Conservation (phyloP, 2,888 invertebrate species). For the Slavum lentiscoides region DNA sequence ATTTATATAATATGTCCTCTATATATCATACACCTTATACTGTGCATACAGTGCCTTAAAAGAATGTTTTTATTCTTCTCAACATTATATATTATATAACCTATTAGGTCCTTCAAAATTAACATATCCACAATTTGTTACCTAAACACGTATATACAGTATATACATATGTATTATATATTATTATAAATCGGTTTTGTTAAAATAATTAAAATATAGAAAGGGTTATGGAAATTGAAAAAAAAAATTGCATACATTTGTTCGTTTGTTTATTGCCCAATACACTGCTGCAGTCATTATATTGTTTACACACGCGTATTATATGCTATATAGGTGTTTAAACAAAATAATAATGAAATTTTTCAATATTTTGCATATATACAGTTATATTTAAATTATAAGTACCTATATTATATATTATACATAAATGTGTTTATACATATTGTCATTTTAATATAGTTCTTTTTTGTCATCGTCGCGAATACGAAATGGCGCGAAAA, state of each 20-base stretch:
- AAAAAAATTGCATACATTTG: not conserved
- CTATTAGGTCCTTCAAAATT: slow-evolving; percentile 39
- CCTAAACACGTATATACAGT: slow-evolving; percentile 14
- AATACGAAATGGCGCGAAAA: slow-evolving; percentile 12
- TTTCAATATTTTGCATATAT: slow-evolving; percentile 20
- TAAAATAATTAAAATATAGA: slow-evolving; percentile 19
- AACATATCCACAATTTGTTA: slow-evolving; percentile 48
- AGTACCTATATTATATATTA: not conserved
- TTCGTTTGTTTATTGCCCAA: not conserved
- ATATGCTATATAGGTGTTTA: slow-evolving; percentile 5
- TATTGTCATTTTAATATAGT: slow-evolving; percentile 14
- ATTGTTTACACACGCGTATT: not conserved
- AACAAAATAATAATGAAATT: slow-evolving; percentile 1
- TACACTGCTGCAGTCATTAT: slow-evolving; percentile 4
- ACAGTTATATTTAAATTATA: no score
- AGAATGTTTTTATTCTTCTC: slow-evolving; percentile 34
- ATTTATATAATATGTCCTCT: no score
- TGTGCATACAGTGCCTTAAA: slow-evolving; percentile 30
- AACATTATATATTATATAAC: not conserved
- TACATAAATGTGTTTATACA: slow-evolving; percentile 14
- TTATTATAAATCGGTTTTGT: slow-evolving; percentile 25
- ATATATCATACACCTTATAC: not conserved
- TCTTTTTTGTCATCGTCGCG: slow-evolving; percentile 15
- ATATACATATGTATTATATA: not conserved
- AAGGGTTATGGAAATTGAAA: slow-evolving; percentile 1